Percentiles rank a stretch among this genome's conserved stretches.
Conservation (phyloP, 2,888 invertebrate species). For the Andrena hattorfiana region DNA sequence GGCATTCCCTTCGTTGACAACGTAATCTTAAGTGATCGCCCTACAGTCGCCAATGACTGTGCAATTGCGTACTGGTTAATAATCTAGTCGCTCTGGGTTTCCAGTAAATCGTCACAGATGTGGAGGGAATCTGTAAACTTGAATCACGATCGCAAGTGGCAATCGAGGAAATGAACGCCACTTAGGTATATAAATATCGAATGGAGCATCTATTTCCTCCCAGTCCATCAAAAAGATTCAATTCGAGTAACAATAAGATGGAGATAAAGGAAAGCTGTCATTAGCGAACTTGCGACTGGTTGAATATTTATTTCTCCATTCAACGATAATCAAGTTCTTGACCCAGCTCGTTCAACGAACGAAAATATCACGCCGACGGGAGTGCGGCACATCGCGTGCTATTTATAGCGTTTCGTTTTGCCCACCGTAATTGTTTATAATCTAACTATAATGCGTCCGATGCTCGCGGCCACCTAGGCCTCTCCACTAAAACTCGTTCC, state of each 20-base stretch:
- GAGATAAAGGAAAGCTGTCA: not conserved
- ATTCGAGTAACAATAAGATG: no score
- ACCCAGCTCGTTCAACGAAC: not conserved
- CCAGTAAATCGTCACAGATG: no score
- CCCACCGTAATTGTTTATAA: not conserved
- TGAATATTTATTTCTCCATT: not conserved
- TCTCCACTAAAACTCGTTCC: constrained; percentile 28
- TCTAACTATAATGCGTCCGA: constrained; percentile 27
- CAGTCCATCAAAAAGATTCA: no score
- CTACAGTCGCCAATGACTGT: no score
- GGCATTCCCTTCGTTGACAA: not conserved
- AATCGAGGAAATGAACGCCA: no score
- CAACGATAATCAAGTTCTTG: not conserved
- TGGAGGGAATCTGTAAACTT: no score
- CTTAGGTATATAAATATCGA: no score
- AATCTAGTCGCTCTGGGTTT: no score
- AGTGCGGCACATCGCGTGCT: not conserved
- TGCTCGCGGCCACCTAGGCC: not conserved
- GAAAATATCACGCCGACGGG: not conserved
- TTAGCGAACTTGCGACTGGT: not conserved
- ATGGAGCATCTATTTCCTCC: no score
- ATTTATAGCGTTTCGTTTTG: not conserved
- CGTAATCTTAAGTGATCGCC: not conserved
- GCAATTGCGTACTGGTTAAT: no score
- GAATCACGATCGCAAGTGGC: no score